Evolutionary conservation across 2,797 vertebrate species (phyloP).

Genomic region (Gouania willdenowi): DNA sequence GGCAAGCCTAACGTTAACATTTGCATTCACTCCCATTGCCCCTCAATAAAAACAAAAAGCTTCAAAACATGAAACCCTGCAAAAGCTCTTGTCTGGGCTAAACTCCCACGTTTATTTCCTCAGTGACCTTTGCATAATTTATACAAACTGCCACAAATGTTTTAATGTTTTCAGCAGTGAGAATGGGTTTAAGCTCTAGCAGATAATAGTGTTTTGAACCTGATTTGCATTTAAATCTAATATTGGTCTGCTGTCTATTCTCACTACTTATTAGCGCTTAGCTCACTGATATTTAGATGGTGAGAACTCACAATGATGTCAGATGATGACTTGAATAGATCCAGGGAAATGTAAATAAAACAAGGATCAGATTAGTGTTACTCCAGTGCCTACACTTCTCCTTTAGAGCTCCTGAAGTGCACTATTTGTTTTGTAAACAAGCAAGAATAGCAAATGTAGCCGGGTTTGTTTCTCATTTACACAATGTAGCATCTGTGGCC

Average conservation of each 20-base stretch:
- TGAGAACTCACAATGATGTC: constrained; percentile 24
- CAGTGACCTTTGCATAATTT: constrained; percentile 27
- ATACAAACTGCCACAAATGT: constrained; percentile 35
- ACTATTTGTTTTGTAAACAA: too few relatives aligned
- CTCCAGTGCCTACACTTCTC: constrained; percentile 49
- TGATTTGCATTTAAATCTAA: constrained; percentile 16
- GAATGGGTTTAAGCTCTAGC: constrained; percentile 6
- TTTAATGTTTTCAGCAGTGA: constrained; percentile 20
- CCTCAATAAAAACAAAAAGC: constrained; percentile 8
- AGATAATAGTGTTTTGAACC: constrained; percentile 6
- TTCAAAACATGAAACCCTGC: constrained; percentile 24
- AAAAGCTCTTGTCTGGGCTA: constrained; percentile 21
- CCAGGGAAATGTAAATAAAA: constrained; percentile 34
- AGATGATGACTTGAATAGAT: constrained; percentile 33
- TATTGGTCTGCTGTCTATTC: constrained; percentile 8
- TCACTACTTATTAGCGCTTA: not conserved
- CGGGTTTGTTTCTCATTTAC: too few relatives aligned
- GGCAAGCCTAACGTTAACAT: not conserved
- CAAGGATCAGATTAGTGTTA: constrained; percentile 47
- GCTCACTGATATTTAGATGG: constrained; percentile 17
- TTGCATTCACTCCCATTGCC: constrained; percentile 23
- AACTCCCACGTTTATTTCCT: constrained; percentile 45
- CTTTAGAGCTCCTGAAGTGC: too few relatives aligned
- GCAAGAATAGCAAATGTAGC: too few relatives aligned
- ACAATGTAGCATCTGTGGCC: too few relatives aligned